phyloP scores from a whole-genome alignment of 2,113 vertebrate species.

The Dendrocopos noguchii region DNA sequence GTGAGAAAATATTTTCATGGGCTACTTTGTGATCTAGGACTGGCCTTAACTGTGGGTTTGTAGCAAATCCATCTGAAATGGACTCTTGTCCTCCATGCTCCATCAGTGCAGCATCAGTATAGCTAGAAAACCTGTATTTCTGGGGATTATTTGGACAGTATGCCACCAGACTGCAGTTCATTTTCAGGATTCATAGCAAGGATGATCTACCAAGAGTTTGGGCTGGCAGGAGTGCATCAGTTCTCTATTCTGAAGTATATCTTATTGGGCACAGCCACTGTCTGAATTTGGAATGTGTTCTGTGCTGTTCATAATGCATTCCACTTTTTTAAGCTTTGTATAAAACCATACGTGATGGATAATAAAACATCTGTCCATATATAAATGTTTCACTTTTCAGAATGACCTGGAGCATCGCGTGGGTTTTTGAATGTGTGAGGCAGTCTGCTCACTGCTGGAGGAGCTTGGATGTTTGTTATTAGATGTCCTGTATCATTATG shows the following conservation, averaged over 20 bases:
- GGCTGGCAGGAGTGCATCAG: background rate
- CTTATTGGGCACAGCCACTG: background rate
- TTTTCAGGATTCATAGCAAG: background rate
- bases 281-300: background rate
- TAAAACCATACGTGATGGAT: background rate
- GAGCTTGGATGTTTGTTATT: background rate
- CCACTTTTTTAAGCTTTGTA: constrained; percentile 11
- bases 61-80: background rate
- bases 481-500: background rate
- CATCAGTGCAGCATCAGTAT: background rate
- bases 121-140: background rate
- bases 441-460: constrained; percentile 36
- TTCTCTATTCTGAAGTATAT: background rate
- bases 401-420: constrained; percentile 20
- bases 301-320: background rate
- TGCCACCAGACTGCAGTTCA: background rate
- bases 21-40: background rate
- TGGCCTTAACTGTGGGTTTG: background rate
- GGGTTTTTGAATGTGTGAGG: constrained; percentile 8
- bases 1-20: background rate
- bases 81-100: background rate
- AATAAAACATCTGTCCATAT: constrained; percentile 41
- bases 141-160: background rate
- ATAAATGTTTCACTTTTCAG: constrained; percentile 30
- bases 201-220: background rate